Evolutionary conservation across 2,797 vertebrate genomes (phyloP).

Genomic region (Sebastes minor): DNA sequence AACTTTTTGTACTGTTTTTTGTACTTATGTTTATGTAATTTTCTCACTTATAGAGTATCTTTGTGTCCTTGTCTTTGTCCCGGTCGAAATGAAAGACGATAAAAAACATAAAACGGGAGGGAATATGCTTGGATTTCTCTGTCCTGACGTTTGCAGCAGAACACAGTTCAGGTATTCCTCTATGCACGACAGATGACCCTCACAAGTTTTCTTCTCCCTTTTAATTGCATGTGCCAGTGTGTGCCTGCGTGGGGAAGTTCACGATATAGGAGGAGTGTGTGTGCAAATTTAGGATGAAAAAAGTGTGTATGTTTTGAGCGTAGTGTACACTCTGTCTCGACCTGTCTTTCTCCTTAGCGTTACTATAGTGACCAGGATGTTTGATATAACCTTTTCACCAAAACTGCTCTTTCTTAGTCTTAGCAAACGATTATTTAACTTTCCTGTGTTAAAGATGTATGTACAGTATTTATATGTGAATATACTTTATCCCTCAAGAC

Average conservation of each 20-base stretch:
- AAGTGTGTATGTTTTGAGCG: slow-evolving; percentile 24
- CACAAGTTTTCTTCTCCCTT: slow-evolving; percentile 35
- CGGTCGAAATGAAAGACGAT: slow-evolving; percentile 20
- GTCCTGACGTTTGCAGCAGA: slow-evolving; percentile 54
- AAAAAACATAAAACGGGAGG: slow-evolving; percentile 26
- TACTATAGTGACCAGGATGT: slow-evolving; percentile 36
- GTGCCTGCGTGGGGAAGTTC: slow-evolving; percentile 48
- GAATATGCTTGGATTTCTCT: slow-evolving; percentile 42
- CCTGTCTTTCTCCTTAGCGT: slow-evolving; percentile 27
- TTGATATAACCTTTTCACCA: slow-evolving; percentile 41
- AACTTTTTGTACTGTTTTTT: slow-evolving; percentile 72
- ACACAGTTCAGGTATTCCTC: slow-evolving; percentile 62
- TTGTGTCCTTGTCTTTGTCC: slow-evolving; percentile 42
- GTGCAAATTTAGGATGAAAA: slow-evolving; percentile 27
- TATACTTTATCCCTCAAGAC: slow-evolving; percentile 60
- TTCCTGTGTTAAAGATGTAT: slow-evolving; percentile 67
- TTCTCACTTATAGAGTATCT: slow-evolving; percentile 35
- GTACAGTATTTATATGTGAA: slow-evolving; percentile 82
- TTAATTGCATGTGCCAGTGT: slow-evolving; percentile 60
- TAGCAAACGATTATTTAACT: slow-evolving; percentile 52
- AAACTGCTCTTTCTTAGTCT: slow-evolving; percentile 36
- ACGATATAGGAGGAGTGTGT: slow-evolving; percentile 26
- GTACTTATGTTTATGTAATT: slow-evolving; percentile 57
- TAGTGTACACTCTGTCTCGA: slow-evolving; percentile 32
- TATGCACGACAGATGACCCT: slow-evolving; percentile 70